These are phyloP conservation scores for Peromyscus polionotus DNA, from an alignment of 2,113 vertebrate genomes.

Conservation along the genomic window DNA sequence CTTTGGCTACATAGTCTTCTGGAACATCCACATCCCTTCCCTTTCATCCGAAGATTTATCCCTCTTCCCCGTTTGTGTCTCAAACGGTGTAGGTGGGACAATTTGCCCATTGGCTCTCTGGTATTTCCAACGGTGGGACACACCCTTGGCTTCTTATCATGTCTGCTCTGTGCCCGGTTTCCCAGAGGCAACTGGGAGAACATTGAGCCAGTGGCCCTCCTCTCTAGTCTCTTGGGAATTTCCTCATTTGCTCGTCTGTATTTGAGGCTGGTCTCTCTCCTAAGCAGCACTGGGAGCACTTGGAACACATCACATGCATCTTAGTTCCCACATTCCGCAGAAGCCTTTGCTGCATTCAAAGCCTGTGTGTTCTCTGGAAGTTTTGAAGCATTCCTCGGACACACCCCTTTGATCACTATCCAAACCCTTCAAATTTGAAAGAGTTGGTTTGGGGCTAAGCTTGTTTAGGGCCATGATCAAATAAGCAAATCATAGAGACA, in stretches of 20 bases:
- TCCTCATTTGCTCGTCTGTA: accelerated
- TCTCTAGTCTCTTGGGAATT: not conserved
- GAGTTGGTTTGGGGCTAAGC: not conserved
- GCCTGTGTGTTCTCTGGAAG: not conserved
- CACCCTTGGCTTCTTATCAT: not conserved
- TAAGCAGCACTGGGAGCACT: accelerated
- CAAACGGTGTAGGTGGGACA: not conserved
- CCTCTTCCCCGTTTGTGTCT: not conserved
- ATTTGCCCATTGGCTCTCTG: not conserved
- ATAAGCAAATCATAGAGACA: not conserved
- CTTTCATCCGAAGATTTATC: not conserved
- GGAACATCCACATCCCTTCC: not conserved
- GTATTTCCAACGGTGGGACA: too few species aligned
- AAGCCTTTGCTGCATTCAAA: not conserved
- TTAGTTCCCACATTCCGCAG: not conserved
- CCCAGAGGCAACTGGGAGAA: too few species aligned
- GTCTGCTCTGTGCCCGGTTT: not conserved
- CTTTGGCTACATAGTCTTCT: too few species aligned
- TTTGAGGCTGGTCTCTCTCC: not conserved
- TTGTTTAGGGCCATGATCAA: not conserved
- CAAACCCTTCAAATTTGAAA: not conserved
- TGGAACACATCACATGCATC: accelerated
- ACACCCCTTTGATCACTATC: not conserved
- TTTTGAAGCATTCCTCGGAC: not conserved
- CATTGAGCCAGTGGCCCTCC: not conserved